Base-by-base conservation (phyloP, 2,797 vertebrate species). In the Chelon auratus region DNA sequence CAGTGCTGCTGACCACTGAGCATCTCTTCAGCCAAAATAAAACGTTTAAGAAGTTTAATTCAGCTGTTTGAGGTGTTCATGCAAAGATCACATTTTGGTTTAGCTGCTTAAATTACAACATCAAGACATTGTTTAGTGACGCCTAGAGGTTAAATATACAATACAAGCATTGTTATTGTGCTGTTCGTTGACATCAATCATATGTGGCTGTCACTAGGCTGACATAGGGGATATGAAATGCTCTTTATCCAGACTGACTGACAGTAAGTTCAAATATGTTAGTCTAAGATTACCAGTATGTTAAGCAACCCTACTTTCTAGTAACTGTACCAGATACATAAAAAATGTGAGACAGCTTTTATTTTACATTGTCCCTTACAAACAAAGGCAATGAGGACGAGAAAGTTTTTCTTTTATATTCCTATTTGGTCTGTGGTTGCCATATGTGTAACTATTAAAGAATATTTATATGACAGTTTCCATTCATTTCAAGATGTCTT, bases 181-280 rank as follows among this genome's bases (percentile, higher is more conserved):
- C 47, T 50, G 47, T 61, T 50, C 4, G 37, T 33, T 68, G 45
- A 75, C 51, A 68, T 72, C 56, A 58, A 18, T 64, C 58, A 72
- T 26, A 45, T 52, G 55, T 33, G 45, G 22, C 37, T 57, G 48
- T 69, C 65, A 79, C 30, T 24, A 18, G 9, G 47, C 37, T 5
- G 39, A 69, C 14, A 22, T 26, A 45, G n/a, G 18, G 52, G 47
- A 68, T 40, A 52, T 59, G 57, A 69, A 75, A 70, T 62, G 18
- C 33, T 57, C 48, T 62, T 45, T 43, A 68, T 22, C 58, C 51
- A 64, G 43, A 53, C 24, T 60, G 51, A 79, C 66, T 67, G 48
- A 65, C 51, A 57, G 39, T 33, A 6, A 22, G 54, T 55, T 70
- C 37, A 63, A 33, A 72, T 68, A 68, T 57, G 57, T 62, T 20